Percentiles rank a stretch among this genome's conserved stretches.
phyloP scores from a whole-genome alignment of 2,797 vertebrate genomes.

The Erpetoichthys calabaricus region DNA sequence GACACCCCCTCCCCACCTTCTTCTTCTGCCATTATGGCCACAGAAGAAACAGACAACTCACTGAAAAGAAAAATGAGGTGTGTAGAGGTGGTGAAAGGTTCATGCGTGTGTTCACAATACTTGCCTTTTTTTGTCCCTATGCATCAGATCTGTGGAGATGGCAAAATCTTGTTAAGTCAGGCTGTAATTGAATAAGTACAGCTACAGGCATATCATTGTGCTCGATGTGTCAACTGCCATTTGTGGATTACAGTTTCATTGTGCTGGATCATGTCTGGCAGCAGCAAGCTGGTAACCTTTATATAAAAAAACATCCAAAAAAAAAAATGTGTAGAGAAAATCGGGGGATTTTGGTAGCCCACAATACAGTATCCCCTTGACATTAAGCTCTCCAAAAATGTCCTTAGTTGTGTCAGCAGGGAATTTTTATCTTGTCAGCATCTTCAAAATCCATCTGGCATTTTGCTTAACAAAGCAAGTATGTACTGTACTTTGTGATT shows the following conservation, averaged over 20 bases:
- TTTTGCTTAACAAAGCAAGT: too few species aligned
- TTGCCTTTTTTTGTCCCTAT: too few species aligned
- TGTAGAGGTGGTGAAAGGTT: too few species aligned
- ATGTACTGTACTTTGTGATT: too few species aligned
- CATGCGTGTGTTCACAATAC: too few species aligned
- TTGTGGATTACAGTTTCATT: not conserved
- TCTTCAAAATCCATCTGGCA: too few species aligned
- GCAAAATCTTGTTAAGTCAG: not conserved
- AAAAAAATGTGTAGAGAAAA: not conserved
- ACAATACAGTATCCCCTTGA: too few species aligned
- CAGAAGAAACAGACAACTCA: not conserved
- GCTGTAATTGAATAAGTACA: not conserved
- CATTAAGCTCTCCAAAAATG: too few species aligned
- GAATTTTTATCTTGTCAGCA: too few species aligned
- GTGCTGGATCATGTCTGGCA: not conserved
- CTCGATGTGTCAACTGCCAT: not conserved
- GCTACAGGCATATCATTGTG: not conserved
- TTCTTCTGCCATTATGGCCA: slow-evolving; percentile 14
- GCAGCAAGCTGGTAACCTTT: not conserved
- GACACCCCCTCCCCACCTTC: slow-evolving; percentile 12
- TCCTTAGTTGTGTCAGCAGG: too few species aligned
- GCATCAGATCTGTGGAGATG: not conserved
- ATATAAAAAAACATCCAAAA: not conserved
- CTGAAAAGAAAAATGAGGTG: not conserved
- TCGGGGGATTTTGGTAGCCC: too few species aligned